These are phyloP conservation scores for Bombus polaris DNA, from an alignment of 1,140 invertebrate species.

Conservation along the genomic window DNA sequence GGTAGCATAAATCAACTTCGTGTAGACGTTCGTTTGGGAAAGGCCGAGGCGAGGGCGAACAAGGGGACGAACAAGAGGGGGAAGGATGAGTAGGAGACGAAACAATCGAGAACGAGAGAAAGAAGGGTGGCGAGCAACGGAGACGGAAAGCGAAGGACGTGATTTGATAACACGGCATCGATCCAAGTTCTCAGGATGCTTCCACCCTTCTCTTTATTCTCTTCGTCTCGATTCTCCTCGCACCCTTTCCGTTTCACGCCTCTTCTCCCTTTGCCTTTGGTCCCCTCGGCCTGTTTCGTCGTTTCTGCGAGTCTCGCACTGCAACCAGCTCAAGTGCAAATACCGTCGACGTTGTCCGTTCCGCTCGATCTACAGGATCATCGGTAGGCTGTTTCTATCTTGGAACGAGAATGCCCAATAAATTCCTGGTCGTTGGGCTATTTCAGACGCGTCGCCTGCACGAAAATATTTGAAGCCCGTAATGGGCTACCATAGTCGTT, in stretches of 20 bases:
- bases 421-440: slow-evolving; percentile 61
- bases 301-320: slow-evolving; percentile 45
- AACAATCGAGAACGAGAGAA: slow-evolving; percentile 28
- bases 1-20: background rate
- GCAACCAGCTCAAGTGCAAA: slow-evolving; percentile 52
- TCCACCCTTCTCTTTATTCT: slow-evolving; percentile 57
- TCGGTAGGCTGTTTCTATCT: background rate
- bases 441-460: slow-evolving; percentile 48
- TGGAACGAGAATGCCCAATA: slow-evolving; percentile 53
- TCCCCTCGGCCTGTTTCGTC: no score
- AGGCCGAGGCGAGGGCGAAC: background rate
- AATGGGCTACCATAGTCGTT: slow-evolving; percentile 39
- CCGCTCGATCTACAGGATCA: background rate
- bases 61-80: no score
- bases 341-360: slow-evolving; percentile 43
- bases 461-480: slow-evolving; percentile 62
- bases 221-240: slow-evolving; percentile 25
- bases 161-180: slow-evolving; percentile 71
- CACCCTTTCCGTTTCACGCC: slow-evolving; percentile 1
- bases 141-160: slow-evolving; percentile 52
- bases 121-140: background rate
- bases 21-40: background rate
- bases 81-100: slow-evolving; percentile 19
- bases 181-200: slow-evolving; percentile 64
- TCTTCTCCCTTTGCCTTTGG: background rate